Conservation (phyloP, 2,113 vertebrate species). For the Sceloporus undulatus region DNA sequence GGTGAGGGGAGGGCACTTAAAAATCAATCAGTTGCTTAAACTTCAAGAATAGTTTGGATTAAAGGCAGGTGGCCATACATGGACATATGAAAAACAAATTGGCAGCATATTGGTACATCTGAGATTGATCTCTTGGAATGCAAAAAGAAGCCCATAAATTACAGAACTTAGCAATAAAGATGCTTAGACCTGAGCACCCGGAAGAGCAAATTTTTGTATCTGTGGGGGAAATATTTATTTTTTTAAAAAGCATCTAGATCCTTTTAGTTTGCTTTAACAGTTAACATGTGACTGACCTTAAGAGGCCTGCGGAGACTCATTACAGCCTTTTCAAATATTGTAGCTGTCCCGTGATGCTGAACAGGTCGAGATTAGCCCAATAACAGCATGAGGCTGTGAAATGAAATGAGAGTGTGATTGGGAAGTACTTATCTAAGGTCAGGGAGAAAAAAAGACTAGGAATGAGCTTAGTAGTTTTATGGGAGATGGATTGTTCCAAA, state of each 20-base stretch:
- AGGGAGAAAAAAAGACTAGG: constrained; percentile 46
- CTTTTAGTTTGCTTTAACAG: constrained; percentile 80
- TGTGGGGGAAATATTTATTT: constrained; percentile 70
- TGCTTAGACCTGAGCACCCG: constrained; percentile 73
- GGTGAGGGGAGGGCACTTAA: constrained; percentile 84
- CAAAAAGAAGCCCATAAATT: constrained; percentile 77
- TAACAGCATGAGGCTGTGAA: constrained; percentile 67
- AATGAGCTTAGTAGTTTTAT: constrained; percentile 45
- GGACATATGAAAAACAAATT: constrained; percentile 72
- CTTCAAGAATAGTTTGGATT: constrained; percentile 78
- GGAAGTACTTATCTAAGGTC: constrained; percentile 62
- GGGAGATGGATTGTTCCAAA: constrained; percentile 32
- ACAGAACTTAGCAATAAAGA: constrained; percentile 72
- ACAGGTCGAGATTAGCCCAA: constrained; percentile 67
- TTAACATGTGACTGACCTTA: constrained; percentile 77
- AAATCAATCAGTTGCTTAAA: constrained; percentile 78
- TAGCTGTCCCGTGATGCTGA: constrained; percentile 71
- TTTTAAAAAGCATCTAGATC: constrained; percentile 68
- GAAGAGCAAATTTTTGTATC: constrained; percentile 71
- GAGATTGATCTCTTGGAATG: constrained; percentile 72
- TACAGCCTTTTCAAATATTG: constrained; percentile 65
- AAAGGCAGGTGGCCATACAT: constrained; percentile 74
- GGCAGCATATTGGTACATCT: constrained; percentile 70
- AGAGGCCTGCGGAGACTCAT: constrained; percentile 68
- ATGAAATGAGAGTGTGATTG: constrained; percentile 67